These are phyloP conservation scores for Oreohelix idahoensis DNA, from an alignment of 1,140 invertebrate genomes.

Conservation along the genomic window DNA sequence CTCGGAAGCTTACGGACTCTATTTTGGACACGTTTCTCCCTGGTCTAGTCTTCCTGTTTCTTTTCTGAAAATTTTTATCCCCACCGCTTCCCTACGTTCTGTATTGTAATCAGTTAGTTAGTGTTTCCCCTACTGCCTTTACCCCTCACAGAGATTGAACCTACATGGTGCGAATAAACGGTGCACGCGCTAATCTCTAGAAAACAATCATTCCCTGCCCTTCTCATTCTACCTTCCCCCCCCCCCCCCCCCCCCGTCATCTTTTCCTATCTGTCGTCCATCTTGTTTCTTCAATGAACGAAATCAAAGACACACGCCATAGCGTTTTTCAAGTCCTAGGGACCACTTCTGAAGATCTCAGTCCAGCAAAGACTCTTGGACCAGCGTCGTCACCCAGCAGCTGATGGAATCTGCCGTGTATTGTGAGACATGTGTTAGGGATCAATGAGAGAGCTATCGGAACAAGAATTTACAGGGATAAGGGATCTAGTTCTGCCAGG, in stretches of 20 bases:
- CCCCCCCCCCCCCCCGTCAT: constrained; percentile 19
- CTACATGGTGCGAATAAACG: no score
- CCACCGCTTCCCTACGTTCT: neutral
- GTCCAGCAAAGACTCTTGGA: neutral
- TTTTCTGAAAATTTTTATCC: neutral
- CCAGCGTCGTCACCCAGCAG: neutral
- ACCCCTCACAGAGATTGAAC: no score
- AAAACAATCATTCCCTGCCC: constrained; percentile 34
- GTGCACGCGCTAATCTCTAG: neutral
- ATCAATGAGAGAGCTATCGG: neutral
- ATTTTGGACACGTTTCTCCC: no score
- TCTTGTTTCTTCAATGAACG: neutral
- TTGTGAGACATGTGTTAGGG: constrained; percentile 2
- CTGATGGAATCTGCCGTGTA: neutral
- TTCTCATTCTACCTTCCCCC: constrained; percentile 39
- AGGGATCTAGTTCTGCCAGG: neutral
- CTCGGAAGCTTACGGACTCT: no score
- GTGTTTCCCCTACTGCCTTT: neutral
- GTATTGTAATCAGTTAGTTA: neutral
- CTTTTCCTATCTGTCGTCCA: neutral
- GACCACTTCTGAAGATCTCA: neutral
- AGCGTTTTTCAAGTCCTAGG: neutral
- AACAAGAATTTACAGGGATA: constrained; percentile 12
- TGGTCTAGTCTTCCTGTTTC: no score
- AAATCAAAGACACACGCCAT: neutral